phyloP scores from a whole-genome alignment of 2,888 invertebrate genomes.

The Stenurella melanura region DNA sequence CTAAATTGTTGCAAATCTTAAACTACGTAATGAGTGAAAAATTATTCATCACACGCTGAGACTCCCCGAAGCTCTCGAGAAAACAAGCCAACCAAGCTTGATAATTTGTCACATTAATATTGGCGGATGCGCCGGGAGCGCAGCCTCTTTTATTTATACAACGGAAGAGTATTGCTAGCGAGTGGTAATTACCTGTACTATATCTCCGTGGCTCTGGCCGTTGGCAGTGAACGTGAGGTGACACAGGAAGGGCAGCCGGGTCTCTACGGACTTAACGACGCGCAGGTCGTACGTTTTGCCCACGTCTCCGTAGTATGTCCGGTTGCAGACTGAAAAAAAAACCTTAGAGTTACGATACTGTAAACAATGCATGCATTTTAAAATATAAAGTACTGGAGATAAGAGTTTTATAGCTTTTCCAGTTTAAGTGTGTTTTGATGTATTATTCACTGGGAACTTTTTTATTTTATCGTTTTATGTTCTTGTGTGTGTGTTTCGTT shows the following conservation, averaged over 20 bases:
- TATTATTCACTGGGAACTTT: not conserved
- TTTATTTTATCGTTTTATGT: not conserved
- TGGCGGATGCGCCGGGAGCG: conserved; percentile 19
- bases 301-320: conserved; percentile 92
- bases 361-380: conserved; percentile 43
- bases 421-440: conserved; percentile 23
- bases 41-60: no score
- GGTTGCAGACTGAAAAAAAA: conserved; percentile 83
- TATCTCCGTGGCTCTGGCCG: conserved; percentile 90
- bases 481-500: not conserved
- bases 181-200: conserved; percentile 81
- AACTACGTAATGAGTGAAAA: no score
- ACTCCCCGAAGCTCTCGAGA: not conserved
- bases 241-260: conserved; percentile 89
- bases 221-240: conserved; percentile 94
- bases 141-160: conserved; percentile 2
- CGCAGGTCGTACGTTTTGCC: conserved; percentile 88
- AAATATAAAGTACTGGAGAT: conserved; percentile 15
- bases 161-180: conserved; percentile 5
- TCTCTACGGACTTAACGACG: conserved; percentile 83
- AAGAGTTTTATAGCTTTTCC: conserved; percentile 21
- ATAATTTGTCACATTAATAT: conserved; percentile 28
- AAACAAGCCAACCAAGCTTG: not conserved
- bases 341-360: conserved; percentile 24
- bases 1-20: no score